Evolutionary conservation across 2,888 invertebrate genomes (phyloP).

Genomic region (Caenorhabditis sulstoni): DNA sequence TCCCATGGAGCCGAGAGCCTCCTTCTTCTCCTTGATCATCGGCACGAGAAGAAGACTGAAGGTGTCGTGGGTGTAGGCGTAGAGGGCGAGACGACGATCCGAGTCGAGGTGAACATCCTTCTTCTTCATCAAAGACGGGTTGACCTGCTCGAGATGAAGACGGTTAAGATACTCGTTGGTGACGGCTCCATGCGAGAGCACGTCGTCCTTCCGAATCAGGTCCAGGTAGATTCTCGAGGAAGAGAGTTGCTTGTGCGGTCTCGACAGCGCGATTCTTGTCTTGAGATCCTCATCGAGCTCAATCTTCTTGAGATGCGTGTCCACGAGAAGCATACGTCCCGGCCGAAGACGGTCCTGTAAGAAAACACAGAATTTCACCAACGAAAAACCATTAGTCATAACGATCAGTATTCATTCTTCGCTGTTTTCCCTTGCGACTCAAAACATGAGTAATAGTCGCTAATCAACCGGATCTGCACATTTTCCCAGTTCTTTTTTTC

Average conservation of each 20-base stretch:
- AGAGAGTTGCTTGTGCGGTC: slow-evolving; percentile 88
- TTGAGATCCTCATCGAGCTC: slow-evolving; percentile 96
- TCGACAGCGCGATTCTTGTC: slow-evolving; percentile 88
- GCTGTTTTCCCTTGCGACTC: neutral
- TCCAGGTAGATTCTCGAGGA: slow-evolving; percentile 79
- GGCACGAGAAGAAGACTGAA: slow-evolving; percentile 94
- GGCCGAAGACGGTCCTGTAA: slow-evolving; percentile 95
- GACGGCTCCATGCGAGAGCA: slow-evolving; percentile 79
- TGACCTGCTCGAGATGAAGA: slow-evolving; percentile 70
- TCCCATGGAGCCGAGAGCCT: slow-evolving; percentile 98
- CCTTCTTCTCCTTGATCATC: slow-evolving; percentile 97
- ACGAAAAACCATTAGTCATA: slow-evolving; percentile 27
- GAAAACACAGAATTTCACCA: slow-evolving; percentile 18
- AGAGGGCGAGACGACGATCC: slow-evolving; percentile 91
- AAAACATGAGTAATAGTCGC: slow-evolving; percentile 13
- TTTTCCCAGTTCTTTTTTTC: slow-evolving; percentile 13
- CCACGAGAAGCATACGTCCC: slow-evolving; percentile 97
- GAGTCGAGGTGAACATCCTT: slow-evolving; percentile 81
- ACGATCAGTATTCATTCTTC: slow-evolving; percentile 8
- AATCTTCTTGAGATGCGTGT: slow-evolving; percentile 90
- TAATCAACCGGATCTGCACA: slow-evolving; percentile 23
- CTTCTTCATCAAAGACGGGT: slow-evolving; percentile 60
- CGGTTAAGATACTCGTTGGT: slow-evolving; percentile 80
- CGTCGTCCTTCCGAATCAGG: slow-evolving; percentile 79
- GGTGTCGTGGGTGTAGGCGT: slow-evolving; percentile 95